These are phyloP conservation scores for Acanthosepion pharaonis DNA, from an alignment of 2,888 invertebrate species.

Conservation along the genomic window DNA sequence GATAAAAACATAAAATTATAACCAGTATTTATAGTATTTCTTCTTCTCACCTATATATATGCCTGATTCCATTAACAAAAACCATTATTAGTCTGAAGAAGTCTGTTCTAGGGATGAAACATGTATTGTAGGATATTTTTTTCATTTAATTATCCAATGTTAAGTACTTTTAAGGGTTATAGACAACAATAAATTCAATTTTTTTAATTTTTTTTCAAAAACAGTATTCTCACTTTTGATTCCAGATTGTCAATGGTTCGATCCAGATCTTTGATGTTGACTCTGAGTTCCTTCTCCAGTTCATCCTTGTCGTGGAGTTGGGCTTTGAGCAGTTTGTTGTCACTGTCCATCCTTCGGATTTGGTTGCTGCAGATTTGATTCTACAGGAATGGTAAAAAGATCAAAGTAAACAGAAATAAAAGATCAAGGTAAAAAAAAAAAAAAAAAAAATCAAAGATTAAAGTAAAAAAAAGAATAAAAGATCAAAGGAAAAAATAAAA, in stretches of 20 bases:
- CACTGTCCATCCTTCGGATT: constrained; percentile 89
- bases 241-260: constrained; percentile 83
- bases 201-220: neutral
- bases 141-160: too few species aligned
- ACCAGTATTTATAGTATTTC: too few species aligned
- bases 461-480: too few species aligned
- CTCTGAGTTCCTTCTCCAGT: constrained; percentile 84
- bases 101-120: too few species aligned
- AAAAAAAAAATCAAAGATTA: neutral
- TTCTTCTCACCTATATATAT: too few species aligned
- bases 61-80: too few species aligned
- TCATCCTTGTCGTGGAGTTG: constrained; percentile 84
- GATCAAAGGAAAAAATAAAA: too few species aligned
- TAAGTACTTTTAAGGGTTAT: too few species aligned
- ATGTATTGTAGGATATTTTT: too few species aligned
- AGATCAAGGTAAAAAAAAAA: neutral
- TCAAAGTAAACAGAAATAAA: neutral
- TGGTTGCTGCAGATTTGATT: constrained; percentile 78
- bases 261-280: constrained; percentile 87
- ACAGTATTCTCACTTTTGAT: constrained; percentile 73
- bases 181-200: too few species aligned
- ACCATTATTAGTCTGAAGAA: too few species aligned
- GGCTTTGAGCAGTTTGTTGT: constrained; percentile 87
- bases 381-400: constrained; percentile 61
- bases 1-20: too few species aligned